Base-by-base conservation (phyloP, 2,888 invertebrate genomes). In the Agrenia bidenticulata region DNA sequence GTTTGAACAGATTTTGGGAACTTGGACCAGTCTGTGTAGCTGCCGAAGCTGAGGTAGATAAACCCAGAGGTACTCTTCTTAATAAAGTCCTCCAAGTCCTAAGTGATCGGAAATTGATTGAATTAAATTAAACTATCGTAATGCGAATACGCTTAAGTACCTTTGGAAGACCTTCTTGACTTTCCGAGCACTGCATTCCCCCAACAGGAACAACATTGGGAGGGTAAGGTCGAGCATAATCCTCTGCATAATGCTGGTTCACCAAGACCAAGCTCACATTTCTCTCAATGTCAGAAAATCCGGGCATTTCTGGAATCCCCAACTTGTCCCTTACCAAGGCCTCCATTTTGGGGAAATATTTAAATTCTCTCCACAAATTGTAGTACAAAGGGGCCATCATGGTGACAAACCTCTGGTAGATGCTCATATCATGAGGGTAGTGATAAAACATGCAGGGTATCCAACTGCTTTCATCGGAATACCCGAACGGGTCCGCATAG, bases 191-290 rank as follows among this genome's bases (percentile, higher is more conserved):
- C 1, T 66, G 63, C 49, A 73, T 67, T 26, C 70, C 70, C 7
- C 64, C 64, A 9, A 71, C 42, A 11, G 64, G 62, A 17, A 73
- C 56, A 1, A 72, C 59, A 23, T 66, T 63, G 1, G 74, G 70
- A 24, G 71, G 71, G 4, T 72, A 23, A 1, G 70, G 64, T 50
- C 72, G 58, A 11, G 72, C 66, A 26, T 63, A 69, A 45, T 73
- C 73, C 32, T 72, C 70, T 2, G 68, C 49, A 7, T 53, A 63
- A 49, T 75, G 67, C 19, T 64, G 66, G 61, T 73, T 75, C 5
- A 69, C 27, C 2, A 75, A 55, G 11, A 73, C 42, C 24, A 75
- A 41, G 42, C 70, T 71, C 0, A 61, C 55, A 23, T 51, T 15
- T 49, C 64, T 60, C 39, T 75, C 69, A 56, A 72, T 42, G 11